Conservation (phyloP, 1,140 invertebrate genomes). For the Hylaeus volcanicus region DNA sequence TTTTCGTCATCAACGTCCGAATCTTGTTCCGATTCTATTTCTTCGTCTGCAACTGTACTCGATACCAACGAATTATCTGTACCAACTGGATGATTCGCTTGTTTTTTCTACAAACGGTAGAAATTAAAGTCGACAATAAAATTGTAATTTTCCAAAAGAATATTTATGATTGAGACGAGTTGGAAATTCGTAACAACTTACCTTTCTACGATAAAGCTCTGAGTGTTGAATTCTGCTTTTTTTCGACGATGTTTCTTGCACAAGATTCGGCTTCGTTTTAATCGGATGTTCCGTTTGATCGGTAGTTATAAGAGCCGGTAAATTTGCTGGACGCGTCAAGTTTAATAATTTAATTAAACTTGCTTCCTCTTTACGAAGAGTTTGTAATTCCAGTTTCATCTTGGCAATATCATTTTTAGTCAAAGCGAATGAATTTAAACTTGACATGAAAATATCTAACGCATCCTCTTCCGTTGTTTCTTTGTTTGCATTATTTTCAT, state of each 20-base stretch:
- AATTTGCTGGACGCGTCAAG: conserved; percentile 87
- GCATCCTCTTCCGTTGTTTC: conserved; percentile 81
- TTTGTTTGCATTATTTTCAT: conserved; percentile 33
- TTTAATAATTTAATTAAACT: conserved; percentile 87
- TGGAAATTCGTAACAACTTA: not conserved
- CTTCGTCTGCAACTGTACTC: not conserved
- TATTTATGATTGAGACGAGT: too few relatives aligned
- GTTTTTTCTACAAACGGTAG: not conserved
- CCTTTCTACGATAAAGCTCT: not conserved
- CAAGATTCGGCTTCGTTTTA: conserved; percentile 40
- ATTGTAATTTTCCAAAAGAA: not conserved
- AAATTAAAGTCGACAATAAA: not conserved
- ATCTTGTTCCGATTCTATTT: not conserved
- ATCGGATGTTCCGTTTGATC: not conserved
- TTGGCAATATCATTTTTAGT: conserved; percentile 78
- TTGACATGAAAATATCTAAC: conserved; percentile 88
- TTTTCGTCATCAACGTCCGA: not conserved
- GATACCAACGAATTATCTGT: too few relatives aligned
- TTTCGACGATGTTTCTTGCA: conserved; percentile 42
- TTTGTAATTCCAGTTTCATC: conserved; percentile 82
- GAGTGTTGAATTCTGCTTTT: conserved; percentile 1
- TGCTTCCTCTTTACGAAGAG: conserved; percentile 86
- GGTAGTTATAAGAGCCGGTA: conserved; percentile 80
- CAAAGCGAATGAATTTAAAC: conserved; percentile 78
- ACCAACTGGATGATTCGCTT: not conserved